A percentile compares a stretch with the other conserved stretches of the same genome.
Conservation (phyloP, 2,797 vertebrate species). For the Gobionotothen gibberifrons region DNA sequence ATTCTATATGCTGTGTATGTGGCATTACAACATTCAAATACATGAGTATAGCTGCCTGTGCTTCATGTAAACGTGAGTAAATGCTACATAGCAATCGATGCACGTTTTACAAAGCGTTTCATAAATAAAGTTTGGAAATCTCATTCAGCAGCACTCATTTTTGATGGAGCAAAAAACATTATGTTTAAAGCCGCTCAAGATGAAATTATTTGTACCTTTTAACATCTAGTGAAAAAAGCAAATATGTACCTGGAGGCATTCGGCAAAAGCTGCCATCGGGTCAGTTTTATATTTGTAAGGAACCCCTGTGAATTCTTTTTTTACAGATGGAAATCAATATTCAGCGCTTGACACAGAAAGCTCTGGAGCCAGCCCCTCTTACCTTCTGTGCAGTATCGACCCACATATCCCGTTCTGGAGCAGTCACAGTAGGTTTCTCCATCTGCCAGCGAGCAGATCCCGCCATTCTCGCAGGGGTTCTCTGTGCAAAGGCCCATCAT, state of each 20-base stretch:
- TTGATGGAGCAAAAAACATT: slow-evolving; percentile 21
- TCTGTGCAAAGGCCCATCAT: slow-evolving; percentile 93
- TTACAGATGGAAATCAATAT: slow-evolving; percentile 61
- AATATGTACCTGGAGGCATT: slow-evolving; percentile 27
- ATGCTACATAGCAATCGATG: slow-evolving; percentile 33
- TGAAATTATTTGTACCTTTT: slow-evolving; percentile 16
- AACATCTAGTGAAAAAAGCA: neutral
- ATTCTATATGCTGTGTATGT: slow-evolving; percentile 21
- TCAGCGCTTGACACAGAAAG: slow-evolving; percentile 57
- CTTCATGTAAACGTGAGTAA: slow-evolving; percentile 27
- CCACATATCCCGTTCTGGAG: slow-evolving; percentile 93
- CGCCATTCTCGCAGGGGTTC: slow-evolving; percentile 96
- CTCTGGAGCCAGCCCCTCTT: slow-evolving; percentile 76
- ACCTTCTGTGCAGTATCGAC: slow-evolving; percentile 97
- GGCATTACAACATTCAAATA: slow-evolving; percentile 31
- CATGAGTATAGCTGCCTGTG: neutral
- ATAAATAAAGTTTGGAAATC: slow-evolving; percentile 44
- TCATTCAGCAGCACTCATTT: slow-evolving; percentile 27
- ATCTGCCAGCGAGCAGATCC: slow-evolving; percentile 92
- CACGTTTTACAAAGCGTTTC: slow-evolving; percentile 31
- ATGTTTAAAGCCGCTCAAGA: slow-evolving; percentile 12
- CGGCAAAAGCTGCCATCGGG: slow-evolving; percentile 14
- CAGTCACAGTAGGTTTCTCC: slow-evolving; percentile 95
- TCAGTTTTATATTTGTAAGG: slow-evolving; percentile 30
- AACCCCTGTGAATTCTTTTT: slow-evolving; percentile 49